Conservation (phyloP, 2,797 vertebrate genomes). For the Chiroxiphia lanceolata region DNA sequence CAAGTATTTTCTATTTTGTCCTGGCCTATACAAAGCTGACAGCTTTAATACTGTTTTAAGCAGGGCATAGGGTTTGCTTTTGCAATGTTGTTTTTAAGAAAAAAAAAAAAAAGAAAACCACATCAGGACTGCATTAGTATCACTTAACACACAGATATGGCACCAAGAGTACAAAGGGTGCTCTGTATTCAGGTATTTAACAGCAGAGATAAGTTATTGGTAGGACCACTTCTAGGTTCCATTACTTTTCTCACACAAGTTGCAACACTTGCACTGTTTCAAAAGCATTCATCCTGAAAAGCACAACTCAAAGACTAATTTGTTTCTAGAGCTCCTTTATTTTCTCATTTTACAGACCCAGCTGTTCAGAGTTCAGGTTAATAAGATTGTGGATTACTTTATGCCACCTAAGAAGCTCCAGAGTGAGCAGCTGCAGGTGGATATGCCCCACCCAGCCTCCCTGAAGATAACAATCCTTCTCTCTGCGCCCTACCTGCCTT, state of each 20-base stretch:
- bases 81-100: no score
- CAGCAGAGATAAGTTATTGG: not conserved
- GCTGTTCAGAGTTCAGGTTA: not conserved
- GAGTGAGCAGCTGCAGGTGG: not conserved
- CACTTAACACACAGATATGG: not conserved
- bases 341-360: not conserved
- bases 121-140: not conserved
- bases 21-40: not conserved
- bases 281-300: not conserved
- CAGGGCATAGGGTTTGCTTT: not conserved
- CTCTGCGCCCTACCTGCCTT: not conserved
- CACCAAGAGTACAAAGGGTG: not conserved
- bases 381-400: not conserved
- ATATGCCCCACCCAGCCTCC: not conserved
- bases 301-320: not conserved
- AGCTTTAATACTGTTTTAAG: not conserved
- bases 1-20: not conserved
- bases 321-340: not conserved
- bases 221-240: not conserved
- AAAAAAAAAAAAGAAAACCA: not conserved
- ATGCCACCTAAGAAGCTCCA: not conserved
- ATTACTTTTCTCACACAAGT: not conserved
- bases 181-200: not conserved
- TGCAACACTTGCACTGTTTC: not conserved
- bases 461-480: not conserved